phyloP scores from a whole-genome alignment of 2,797 vertebrate species.

The Erpetoichthys calabaricus region DNA sequence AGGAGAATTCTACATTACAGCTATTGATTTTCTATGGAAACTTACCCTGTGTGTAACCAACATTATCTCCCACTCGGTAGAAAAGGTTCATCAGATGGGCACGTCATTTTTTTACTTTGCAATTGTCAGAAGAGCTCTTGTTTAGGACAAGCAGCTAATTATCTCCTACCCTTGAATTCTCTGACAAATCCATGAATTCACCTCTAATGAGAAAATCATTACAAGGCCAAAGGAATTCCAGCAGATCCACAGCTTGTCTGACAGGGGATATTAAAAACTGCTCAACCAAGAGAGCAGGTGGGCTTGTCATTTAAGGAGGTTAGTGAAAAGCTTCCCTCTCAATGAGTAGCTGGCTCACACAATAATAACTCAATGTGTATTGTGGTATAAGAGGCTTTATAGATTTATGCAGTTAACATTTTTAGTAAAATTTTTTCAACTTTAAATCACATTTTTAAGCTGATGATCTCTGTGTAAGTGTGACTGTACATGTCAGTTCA shows the following conservation, averaged over 20 bases:
- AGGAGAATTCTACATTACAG: too few species aligned
- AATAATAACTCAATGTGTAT: too few species aligned
- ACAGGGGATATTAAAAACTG: constrained; percentile 21
- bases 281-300: constrained; percentile 4
- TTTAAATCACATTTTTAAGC: too few species aligned
- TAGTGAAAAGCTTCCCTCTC: neutral
- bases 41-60: too few species aligned
- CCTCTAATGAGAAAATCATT: constrained; percentile 62
- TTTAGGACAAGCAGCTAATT: constrained; percentile 27
- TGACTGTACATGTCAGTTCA: too few species aligned
- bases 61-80: neutral
- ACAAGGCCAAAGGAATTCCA: constrained; percentile 40
- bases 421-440: too few species aligned
- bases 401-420: too few species aligned
- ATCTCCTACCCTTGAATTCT: constrained; percentile 45
- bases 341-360: neutral
- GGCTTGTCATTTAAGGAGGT: constrained; percentile 7
- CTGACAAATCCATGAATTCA: constrained; percentile 42
- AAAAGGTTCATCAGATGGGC: constrained; percentile 4
- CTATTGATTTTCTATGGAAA: too few species aligned
- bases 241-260: constrained; percentile 25
- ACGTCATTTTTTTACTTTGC: neutral
- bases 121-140: neutral
- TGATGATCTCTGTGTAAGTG: too few species aligned
- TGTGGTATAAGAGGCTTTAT: too few species aligned